These are phyloP conservation scores for Callipepla californica DNA, from an alignment of 2,113 vertebrate genomes.

Conservation along the genomic window DNA sequence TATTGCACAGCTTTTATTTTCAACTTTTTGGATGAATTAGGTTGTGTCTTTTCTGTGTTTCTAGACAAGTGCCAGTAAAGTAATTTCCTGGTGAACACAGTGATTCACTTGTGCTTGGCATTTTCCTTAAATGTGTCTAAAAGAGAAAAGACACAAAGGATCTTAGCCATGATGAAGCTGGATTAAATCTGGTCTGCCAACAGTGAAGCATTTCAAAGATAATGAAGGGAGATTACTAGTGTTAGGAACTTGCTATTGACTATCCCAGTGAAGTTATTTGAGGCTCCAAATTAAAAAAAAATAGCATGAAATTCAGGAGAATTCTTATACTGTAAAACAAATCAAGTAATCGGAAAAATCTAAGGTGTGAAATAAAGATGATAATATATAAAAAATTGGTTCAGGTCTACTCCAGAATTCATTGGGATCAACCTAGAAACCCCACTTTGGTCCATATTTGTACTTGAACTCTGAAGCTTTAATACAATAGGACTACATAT, in stretches of 20 bases:
- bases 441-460: background rate
- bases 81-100: slow-evolving; percentile 37
- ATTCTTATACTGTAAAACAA: background rate
- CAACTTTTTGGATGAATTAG: slow-evolving; percentile 70
- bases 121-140: slow-evolving; percentile 22
- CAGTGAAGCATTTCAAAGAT: background rate
- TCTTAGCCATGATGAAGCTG: background rate
- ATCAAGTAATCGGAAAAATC: background rate
- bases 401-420: background rate
- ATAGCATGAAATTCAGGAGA: background rate
- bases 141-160: slow-evolving; percentile 42
- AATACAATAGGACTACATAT: background rate
- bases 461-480: background rate
- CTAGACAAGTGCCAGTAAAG: slow-evolving; percentile 48
- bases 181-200: background rate
- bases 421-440: background rate
- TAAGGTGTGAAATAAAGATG: background rate
- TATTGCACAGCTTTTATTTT: slow-evolving; percentile 56
- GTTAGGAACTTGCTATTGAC: background rate
- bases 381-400: background rate
- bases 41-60: background rate
- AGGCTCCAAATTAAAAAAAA: background rate
- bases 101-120: background rate
- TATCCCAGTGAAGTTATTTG: slow-evolving; percentile 1
- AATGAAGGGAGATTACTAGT: background rate